phyloP scores from a whole-genome alignment of 2,797 vertebrate species.

The Poecilia wingei region DNA sequence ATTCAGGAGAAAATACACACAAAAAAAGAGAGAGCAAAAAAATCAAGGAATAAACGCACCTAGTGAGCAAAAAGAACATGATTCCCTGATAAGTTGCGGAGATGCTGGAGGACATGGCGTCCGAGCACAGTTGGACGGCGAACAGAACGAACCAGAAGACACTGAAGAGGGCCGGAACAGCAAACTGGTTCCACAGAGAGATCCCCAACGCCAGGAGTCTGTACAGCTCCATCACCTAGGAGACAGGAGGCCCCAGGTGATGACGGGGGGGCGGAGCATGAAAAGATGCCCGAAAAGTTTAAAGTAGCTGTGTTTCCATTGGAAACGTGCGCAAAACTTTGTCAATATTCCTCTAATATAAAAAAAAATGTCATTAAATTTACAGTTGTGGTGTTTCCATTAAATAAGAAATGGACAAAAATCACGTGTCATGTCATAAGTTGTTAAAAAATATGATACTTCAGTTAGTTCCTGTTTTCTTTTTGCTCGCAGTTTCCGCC shows the following conservation, averaged over 20 bases:
- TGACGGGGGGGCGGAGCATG: neutral
- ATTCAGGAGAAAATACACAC: neutral
- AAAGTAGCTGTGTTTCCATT: neutral
- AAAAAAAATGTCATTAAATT: too few relatives aligned
- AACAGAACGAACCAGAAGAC: slow-evolving; percentile 89
- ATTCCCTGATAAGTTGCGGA: slow-evolving; percentile 80
- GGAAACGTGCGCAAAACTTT: too few relatives aligned
- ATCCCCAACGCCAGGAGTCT: slow-evolving; percentile 81
- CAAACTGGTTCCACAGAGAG: slow-evolving; percentile 87
- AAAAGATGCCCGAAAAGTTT: neutral
- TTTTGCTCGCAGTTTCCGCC: too few relatives aligned
- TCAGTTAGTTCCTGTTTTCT: too few relatives aligned
- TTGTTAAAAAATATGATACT: too few relatives aligned
- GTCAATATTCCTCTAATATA: too few relatives aligned
- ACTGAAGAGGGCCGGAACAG: slow-evolving; percentile 86
- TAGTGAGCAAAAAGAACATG: slow-evolving; percentile 85
- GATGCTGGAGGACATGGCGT: slow-evolving; percentile 57
- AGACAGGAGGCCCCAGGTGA: neutral
- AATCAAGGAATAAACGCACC: slow-evolving; percentile 64
- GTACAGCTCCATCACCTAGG: slow-evolving; percentile 83
- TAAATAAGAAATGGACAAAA: too few relatives aligned
- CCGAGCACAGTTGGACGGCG: slow-evolving; percentile 78
- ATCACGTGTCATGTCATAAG: too few relatives aligned
- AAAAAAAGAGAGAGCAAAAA: neutral
- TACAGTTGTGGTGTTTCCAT: too few relatives aligned